Base-by-base conservation (phyloP, 2,113 vertebrate species). In the Speoplatyrhinus poulsoni region DNA sequence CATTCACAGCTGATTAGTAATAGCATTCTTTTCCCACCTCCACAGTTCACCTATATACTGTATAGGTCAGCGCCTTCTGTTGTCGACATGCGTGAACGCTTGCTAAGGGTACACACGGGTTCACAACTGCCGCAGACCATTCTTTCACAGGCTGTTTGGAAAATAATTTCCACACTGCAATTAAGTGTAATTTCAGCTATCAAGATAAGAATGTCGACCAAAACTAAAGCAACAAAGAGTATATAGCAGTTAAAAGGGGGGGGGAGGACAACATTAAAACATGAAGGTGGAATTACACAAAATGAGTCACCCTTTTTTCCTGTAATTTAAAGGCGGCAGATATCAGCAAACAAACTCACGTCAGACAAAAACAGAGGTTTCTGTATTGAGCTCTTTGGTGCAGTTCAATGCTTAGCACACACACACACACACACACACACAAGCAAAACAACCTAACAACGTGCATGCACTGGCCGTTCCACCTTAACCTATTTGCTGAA, bases 231-330 rank as follows among this genome's bases (percentile, higher is more conserved):
- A 77, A 80, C 79, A 72, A 80, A 73, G 75, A 72, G 71, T 52
- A 56, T 67, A 73, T 49, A 53, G 85, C 74, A 70, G 68, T 41
- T 41, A 41, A 41, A 41, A 36, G 36, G 36, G 36, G 36, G 36
- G 36, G 36, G 36, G 36, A 41, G 36, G 36, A 41, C 36, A 67
- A 79, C 86, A 77, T 60, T 81, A 82, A 82, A 85, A 88, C 90
- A 86, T 89, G 81, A 90, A 90, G 89, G 87, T 78, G 71, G 80
- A 91, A 88, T 89, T 83, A 81, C 74, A 81, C 70, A 77, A 90
- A 91, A 89, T 83, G 76, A 87, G 77, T 32, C 57, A 6, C 67
- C 32, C 60, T 60, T 69, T 83, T 83, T 84, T 69, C 73, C 67
- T 87, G 84, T 73, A 65, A 83, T 89, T 89, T 90, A 72, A 86